Evolutionary conservation across 1,140 invertebrate species (phyloP), one percentile per base, ranked within the genome.

Genomic region (Bombus soroeensis): DNA sequence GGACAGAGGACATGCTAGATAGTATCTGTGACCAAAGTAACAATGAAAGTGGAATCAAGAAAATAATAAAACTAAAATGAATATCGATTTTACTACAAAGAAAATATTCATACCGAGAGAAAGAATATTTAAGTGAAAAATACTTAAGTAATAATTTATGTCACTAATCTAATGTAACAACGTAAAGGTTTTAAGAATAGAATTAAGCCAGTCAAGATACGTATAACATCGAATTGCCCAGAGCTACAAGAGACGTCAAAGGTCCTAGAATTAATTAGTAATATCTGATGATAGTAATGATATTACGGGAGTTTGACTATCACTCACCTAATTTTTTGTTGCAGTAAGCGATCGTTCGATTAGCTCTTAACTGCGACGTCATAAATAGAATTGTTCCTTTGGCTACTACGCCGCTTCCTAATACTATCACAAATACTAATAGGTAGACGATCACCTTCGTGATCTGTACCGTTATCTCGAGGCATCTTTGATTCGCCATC

Each of bases 381-480:
- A 99, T 99, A 92, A 99, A 98, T 53, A 98, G 96, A 77, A 98
- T 96, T 59, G 97, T 97, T 87, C 97, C 98, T 95, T 99, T 99
- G 86, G 98, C 97, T 87, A 98, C 96, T 72, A 98, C 98, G 37
- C 98, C 98, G 82, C 97, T 97, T 10, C 94, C 96, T 79, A 99
- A 96, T 74, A 99, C 98, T 91, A 98, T 97, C 37, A 97, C 94
- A 94, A 98, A 99, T 70, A 98, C 98, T 89, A 98, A 92, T 32
- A 98, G 93, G 94, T 98, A 98, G 12, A 98, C 97, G 86, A 98
- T 90, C 70, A 98, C 96, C 96, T 99, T 99, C 82, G 98, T 96
- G 86, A 98, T 95, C 94, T 98, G 97, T 53, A 98, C 97, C 64
- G 98, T 98, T 91, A 98, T 96, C 91, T 98, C 98, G 86, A 98